phyloP scores from a whole-genome alignment of 2,113 vertebrate genomes.

The Mustelus asterias region DNA sequence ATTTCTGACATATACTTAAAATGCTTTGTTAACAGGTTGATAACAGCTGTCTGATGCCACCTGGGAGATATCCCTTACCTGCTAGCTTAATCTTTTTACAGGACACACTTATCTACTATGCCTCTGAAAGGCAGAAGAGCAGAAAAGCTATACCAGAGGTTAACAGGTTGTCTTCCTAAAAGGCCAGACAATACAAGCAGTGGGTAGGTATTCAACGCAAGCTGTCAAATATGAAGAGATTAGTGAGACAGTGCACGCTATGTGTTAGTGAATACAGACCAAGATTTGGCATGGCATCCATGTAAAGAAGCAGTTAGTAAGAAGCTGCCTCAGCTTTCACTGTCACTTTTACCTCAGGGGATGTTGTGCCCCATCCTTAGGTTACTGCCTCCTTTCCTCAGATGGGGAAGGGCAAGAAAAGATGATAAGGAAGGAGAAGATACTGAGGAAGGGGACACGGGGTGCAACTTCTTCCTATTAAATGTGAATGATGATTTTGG shows the following conservation, averaged over 20 bases:
- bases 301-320: not conserved
- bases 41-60: not conserved
- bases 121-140: not conserved
- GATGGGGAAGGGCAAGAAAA: not conserved
- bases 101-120: not conserved
- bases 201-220: not conserved
- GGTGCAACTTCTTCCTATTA: not conserved
- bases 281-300: not conserved
- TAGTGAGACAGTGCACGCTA: not conserved
- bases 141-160: not conserved
- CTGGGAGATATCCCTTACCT: not conserved
- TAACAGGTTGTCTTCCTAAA: not conserved
- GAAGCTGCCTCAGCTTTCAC: not conserved
- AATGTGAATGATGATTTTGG: not conserved
- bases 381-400: not conserved
- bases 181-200: not conserved
- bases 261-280: not conserved
- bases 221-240: not conserved
- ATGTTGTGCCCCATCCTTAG: not conserved
- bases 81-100: not conserved
- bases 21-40: not conserved
- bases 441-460: not conserved
- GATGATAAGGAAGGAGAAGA: not conserved
- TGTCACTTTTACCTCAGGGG: not conserved
- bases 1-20: not conserved